These are phyloP conservation scores for Notodonta ziczac DNA, from an alignment of 2,888 invertebrate species.

Conservation along the genomic window DNA sequence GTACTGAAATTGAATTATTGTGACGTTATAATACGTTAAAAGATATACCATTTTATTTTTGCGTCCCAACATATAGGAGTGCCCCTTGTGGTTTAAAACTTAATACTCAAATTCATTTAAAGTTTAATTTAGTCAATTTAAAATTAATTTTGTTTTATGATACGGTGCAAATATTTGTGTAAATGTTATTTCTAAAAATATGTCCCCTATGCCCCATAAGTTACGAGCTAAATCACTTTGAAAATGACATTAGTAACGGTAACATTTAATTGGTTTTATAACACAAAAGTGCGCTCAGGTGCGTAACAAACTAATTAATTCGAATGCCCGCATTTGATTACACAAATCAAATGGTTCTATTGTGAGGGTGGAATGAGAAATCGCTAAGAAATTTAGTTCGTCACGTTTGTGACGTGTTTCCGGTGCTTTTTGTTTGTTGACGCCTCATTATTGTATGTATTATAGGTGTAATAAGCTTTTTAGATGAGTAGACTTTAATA, in stretches of 20 bases:
- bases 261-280: conserved; percentile 28
- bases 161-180: background rate
- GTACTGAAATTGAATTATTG: conserved; percentile 27
- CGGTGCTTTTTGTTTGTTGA: conserved; percentile 72
- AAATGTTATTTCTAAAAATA: background rate
- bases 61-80: background rate
- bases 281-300: conserved; percentile 76
- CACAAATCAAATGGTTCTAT: conserved; percentile 81
- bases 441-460: conserved; percentile 63
- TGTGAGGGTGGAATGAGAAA: conserved; percentile 81
- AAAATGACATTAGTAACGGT: conserved; percentile 3
- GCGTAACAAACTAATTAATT: conserved; percentile 84
- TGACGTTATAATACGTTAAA: conserved; percentile 33
- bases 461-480: conserved; percentile 19
- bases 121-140: conserved; percentile 5
- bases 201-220: accelerated
- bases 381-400: conserved; percentile 83
- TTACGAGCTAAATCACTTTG: conserved; percentile 19
- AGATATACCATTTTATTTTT: conserved; percentile 17
- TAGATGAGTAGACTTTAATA: conserved; percentile 18
- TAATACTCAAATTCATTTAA: background rate
- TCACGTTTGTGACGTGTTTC: conserved; percentile 78
- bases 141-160: conserved; percentile 25
- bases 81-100: background rate
- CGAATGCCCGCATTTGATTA: conserved; percentile 83